These are phyloP conservation scores for Oscheius sp. DNA, from an alignment of 2,888 invertebrate species.

Conservation along the genomic window DNA sequence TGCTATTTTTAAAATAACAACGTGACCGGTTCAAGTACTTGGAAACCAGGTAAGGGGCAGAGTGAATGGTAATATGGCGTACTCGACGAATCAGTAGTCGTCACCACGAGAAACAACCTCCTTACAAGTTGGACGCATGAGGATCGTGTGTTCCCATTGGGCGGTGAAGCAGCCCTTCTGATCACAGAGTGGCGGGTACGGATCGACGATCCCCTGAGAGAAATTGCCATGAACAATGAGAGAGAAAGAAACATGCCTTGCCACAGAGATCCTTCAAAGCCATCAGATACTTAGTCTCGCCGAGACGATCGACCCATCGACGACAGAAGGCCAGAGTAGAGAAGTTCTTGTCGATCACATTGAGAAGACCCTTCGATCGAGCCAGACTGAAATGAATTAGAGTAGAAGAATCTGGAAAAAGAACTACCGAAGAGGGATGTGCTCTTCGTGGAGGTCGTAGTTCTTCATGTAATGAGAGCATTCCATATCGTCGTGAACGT, in stretches of 20 bases:
- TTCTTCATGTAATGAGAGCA: constrained; percentile 99
- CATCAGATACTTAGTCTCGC: constrained; percentile 97
- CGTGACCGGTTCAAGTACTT: too few relatives aligned
- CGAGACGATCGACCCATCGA: constrained; percentile 96
- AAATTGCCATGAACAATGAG: background rate
- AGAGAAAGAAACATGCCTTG: constrained; percentile 76
- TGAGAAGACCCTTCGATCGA: constrained; percentile 90
- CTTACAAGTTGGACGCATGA: constrained; percentile 96
- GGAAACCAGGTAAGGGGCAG: too few relatives aligned
- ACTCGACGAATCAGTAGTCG: constrained; percentile 82
- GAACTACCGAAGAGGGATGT: constrained; percentile 85
- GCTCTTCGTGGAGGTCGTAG: constrained; percentile 83
- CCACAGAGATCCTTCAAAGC: constrained; percentile 97
- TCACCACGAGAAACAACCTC: constrained; percentile 96
- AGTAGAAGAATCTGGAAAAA: background rate
- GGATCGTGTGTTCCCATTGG: constrained; percentile 99
- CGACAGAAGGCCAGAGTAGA: constrained; percentile 98
- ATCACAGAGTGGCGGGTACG: constrained; percentile 98
- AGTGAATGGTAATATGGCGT: too few relatives aligned
- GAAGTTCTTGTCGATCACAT: constrained; percentile 94
- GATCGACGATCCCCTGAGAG: constrained; percentile 79
- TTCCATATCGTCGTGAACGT: constrained; percentile 98
- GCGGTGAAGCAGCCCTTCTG: constrained; percentile 97
- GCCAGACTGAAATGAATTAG: constrained; percentile 79
- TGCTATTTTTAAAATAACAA: too few relatives aligned